phyloP scores from a whole-genome alignment of 1,140 invertebrate genomes.

The Euwallacea fornicatus region DNA sequence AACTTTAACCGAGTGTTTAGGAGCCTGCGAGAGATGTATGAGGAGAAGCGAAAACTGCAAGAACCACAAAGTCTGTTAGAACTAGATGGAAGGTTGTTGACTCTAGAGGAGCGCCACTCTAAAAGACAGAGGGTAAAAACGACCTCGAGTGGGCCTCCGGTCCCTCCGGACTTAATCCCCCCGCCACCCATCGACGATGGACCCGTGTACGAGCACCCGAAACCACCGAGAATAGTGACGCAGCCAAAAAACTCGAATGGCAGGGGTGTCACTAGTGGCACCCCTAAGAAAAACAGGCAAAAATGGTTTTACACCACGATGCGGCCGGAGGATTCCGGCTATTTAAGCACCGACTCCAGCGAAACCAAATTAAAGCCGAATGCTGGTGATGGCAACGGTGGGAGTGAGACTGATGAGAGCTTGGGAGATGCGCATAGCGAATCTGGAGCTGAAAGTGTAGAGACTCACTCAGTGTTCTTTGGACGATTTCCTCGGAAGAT shows the following conservation, averaged over 20 bases:
- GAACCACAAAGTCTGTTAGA: slow-evolving; percentile 46
- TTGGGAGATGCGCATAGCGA: slow-evolving; percentile 75
- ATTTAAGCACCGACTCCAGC: slow-evolving; percentile 75
- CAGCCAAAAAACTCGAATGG: slow-evolving; percentile 65
- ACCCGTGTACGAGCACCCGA: slow-evolving; percentile 64
- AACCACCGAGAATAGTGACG: slow-evolving; percentile 59
- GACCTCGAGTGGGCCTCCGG: slow-evolving; percentile 54
- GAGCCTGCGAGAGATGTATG: slow-evolving; percentile 73
- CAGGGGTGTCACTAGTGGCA: slow-evolving; percentile 58
- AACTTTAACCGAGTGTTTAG: slow-evolving; percentile 59
- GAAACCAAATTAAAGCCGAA: slow-evolving; percentile 43
- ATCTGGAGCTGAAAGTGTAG: slow-evolving; percentile 80
- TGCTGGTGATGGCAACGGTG: slow-evolving; percentile 50
- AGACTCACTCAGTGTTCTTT: slow-evolving; percentile 81
- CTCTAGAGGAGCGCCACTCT: slow-evolving; percentile 67
- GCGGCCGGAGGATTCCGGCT: slow-evolving; percentile 67
- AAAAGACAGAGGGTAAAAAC: slow-evolving; percentile 64
- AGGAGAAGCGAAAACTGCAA: slow-evolving; percentile 57
- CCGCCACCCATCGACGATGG: slow-evolving; percentile 57
- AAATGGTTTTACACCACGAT: slow-evolving; percentile 15
- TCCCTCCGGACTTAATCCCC: slow-evolving; percentile 67
- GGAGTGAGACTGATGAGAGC: slow-evolving; percentile 72
- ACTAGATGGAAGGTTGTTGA: slow-evolving; percentile 59
- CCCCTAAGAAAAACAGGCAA: slow-evolving; percentile 41
- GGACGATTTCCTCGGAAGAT: slow-evolving; percentile 60